Conservation (phyloP, 2,797 vertebrate species). For the Siniperca scherzeri region DNA sequence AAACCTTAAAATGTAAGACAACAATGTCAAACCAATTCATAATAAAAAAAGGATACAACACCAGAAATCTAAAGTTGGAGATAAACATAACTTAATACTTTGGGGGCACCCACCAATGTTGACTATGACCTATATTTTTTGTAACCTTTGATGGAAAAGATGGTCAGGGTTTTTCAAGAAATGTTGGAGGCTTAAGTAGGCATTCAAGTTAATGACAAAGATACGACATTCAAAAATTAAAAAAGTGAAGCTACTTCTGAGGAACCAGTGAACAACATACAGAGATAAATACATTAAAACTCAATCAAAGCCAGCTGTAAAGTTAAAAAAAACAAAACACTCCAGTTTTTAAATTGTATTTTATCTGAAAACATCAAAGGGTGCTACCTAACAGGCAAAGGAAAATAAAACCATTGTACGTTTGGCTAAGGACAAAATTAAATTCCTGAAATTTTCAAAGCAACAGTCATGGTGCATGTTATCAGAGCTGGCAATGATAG, state of each 20-base stretch:
- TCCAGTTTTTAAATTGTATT: not conserved
- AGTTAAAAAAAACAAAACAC: not conserved
- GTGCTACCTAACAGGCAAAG: not conserved
- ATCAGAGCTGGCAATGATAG: conserved; percentile 15
- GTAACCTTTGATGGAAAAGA: not conserved
- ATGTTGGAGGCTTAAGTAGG: not conserved
- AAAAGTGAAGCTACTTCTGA: not conserved
- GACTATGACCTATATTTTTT: not conserved
- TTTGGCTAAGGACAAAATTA: conserved; percentile 4
- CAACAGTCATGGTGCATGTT: conserved; percentile 1
- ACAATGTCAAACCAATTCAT: conserved; percentile 3
- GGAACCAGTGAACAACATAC: conserved; percentile 16
- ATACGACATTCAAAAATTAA: not conserved
- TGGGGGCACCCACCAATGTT: not conserved
- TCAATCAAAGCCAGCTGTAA: conserved; percentile 14
- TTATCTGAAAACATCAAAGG: not conserved
- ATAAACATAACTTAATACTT: not conserved
- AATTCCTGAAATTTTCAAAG: conserved; percentile 27
- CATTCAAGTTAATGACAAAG: not conserved
- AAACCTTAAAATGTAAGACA: not conserved
- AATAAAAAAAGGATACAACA: not conserved
- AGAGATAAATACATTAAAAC: not conserved
- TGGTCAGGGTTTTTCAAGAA: not conserved
- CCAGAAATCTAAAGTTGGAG: not conserved
- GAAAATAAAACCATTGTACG: conserved; percentile 1